Evolutionary conservation across 2,888 invertebrate species (phyloP), one percentile per base, ranked within the genome.

Genomic region (Xanthia togata): DNA sequence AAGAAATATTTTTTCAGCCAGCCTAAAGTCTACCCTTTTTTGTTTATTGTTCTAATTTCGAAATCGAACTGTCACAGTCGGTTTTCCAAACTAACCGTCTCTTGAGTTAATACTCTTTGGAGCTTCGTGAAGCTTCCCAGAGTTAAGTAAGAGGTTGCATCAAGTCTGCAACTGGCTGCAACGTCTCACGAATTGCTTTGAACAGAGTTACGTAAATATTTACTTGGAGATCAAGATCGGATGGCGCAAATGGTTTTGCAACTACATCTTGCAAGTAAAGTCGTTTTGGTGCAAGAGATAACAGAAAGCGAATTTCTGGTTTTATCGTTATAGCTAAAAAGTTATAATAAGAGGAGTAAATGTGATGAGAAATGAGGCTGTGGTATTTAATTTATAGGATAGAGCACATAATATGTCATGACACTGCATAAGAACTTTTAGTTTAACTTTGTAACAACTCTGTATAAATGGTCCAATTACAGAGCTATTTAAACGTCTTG

Each of bases 211-310:
- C 80, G 73, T 84, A 78, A 84, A 60, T 44, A 62, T 69, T 78
- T 23, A 23, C 44, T 53, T 74, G 57, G 85, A 88, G 87, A 88
- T 88, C 89, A 87, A 86, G 89, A 86, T 84, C 85, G 84, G 65
- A 65, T 57, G 76, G 71, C 67, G 68, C 38, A 55, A 60, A 74
- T 62, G 47, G 68, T 81, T 78, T 85, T 80, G 79, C 76, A 81
- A 88, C 60, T 85, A 75, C 77, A 72, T 70, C 64, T 82, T 60
- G 79, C 78, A 70, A 82, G 72, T 82, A 78, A 80, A 55, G 70
- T 55, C 23, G 23, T 73, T 74, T 68, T 75, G 76, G 70, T 78
- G 14, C 62, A 83, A 72, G 65, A 0, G 5, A 53, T 60, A 55
- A 44, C 68, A 76, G 70, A 38, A 17, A 57, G 73, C 86, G 76